These are phyloP conservation scores for Eupithecia centaureata DNA, from an alignment of 2,888 invertebrate species.

Conservation along the genomic window DNA sequence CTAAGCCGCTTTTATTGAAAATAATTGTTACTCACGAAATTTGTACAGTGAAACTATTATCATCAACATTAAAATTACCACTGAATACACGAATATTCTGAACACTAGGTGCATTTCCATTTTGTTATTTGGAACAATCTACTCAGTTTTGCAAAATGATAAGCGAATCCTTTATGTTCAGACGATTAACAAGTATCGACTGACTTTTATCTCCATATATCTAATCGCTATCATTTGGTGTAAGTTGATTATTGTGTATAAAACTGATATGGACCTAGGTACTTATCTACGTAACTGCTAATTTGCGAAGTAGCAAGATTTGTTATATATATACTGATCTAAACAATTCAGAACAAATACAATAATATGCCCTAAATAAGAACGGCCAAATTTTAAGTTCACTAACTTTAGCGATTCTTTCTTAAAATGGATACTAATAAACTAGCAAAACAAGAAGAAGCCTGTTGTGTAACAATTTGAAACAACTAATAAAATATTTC, in stretches of 20 bases:
- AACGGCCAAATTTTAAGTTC: no score
- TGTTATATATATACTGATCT: neutral
- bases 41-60: neutral
- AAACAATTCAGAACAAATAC: neutral
- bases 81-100: neutral
- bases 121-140: neutral
- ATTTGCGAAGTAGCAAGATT: neutral
- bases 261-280: neutral
- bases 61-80: neutral
- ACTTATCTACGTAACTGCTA: neutral
- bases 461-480: no score
- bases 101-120: neutral
- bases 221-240: neutral
- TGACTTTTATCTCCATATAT: neutral
- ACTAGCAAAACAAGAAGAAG: no score
- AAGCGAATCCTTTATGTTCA: neutral
- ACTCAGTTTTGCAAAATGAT: neutral
- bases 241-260: slow-evolving; percentile 1
- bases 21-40: neutral
- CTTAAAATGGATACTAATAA: no score
- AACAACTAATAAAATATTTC: no score
- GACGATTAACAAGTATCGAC: neutral
- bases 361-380: no score
- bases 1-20: no score
- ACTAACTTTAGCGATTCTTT: no score